These are phyloP conservation scores for Catocala sponsa DNA, from an alignment of 2,888 invertebrate genomes.

Conservation along the genomic window DNA sequence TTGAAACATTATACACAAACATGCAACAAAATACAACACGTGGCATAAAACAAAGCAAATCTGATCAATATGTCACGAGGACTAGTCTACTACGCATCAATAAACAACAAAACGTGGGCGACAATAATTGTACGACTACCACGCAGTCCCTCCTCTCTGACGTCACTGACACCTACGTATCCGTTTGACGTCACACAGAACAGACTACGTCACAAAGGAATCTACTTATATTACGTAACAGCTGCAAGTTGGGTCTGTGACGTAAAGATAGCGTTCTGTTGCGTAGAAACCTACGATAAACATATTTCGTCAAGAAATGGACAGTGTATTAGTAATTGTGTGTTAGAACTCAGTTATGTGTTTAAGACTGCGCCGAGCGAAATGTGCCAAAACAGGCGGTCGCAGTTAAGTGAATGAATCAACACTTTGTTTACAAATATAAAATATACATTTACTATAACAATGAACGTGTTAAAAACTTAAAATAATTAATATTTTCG, in stretches of 20 bases:
- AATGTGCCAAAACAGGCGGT: too few relatives aligned
- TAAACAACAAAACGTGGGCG: not conserved
- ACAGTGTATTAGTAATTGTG: not conserved
- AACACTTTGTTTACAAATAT: too few relatives aligned
- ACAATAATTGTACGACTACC: not conserved
- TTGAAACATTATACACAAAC: too few relatives aligned
- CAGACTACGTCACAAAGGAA: conserved; percentile 5
- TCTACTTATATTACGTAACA: conserved; percentile 1
- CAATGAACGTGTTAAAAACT: too few relatives aligned
- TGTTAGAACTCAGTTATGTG: too few relatives aligned
- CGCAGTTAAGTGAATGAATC: too few relatives aligned
- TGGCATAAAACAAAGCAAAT: too few relatives aligned
- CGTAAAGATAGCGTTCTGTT: conserved; percentile 10
- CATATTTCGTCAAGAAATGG: conserved; percentile 5
- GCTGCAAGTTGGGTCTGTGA: conserved; percentile 4
- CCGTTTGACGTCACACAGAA: conserved; percentile 10
- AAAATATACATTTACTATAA: too few relatives aligned
- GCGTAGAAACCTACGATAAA: conserved; percentile 4
- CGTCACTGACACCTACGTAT: conserved; percentile 9
- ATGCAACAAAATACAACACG: too few relatives aligned
- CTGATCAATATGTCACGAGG: not conserved
- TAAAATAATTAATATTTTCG: too few relatives aligned
- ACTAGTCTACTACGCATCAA: not conserved
- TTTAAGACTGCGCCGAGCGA: too few relatives aligned
- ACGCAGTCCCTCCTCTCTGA: not conserved